phyloP scores from a whole-genome alignment of 2,113 vertebrate genomes.

The Eleginops maclovinus region DNA sequence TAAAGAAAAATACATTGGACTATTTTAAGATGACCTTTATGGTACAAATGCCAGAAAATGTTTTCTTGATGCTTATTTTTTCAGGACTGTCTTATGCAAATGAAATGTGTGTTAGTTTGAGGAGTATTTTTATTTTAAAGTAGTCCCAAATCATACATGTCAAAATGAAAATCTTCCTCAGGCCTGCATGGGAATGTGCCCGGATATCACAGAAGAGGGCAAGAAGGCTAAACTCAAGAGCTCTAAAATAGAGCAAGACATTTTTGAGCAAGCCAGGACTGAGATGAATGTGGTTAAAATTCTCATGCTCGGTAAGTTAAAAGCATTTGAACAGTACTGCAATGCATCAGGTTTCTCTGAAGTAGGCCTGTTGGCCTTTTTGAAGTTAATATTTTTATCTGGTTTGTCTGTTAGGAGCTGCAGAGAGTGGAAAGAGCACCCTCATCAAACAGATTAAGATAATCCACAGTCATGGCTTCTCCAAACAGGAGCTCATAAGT shows the following conservation, averaged over 20 bases:
- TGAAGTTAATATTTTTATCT: neutral
- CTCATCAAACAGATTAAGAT: constrained; percentile 85
- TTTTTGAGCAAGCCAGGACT: constrained; percentile 71
- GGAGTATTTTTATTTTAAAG: neutral
- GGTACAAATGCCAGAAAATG: neutral
- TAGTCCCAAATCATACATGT: neutral
- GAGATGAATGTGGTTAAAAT: constrained; percentile 79
- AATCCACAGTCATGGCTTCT: constrained; percentile 83
- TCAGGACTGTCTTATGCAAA: neutral
- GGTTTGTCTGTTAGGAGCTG: constrained; percentile 67
- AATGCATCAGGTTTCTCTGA: neutral
- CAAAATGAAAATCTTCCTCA: constrained; percentile 15
- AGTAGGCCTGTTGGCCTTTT: neutral
- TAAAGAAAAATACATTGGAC: neutral
- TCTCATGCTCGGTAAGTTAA: constrained; percentile 79
- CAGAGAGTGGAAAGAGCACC: constrained; percentile 85
- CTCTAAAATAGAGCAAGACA: constrained; percentile 76
- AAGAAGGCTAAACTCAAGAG: constrained; percentile 76
- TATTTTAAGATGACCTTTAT: no score
- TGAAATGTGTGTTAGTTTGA: neutral
- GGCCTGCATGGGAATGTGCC: constrained; percentile 77
- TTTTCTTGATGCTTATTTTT: neutral
- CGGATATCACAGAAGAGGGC: constrained; percentile 68
- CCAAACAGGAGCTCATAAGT: constrained; percentile 78
- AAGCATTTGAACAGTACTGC: neutral